These are phyloP conservation scores for Pimpla rufipes DNA, from an alignment of 2,888 invertebrate species.

Conservation along the genomic window DNA sequence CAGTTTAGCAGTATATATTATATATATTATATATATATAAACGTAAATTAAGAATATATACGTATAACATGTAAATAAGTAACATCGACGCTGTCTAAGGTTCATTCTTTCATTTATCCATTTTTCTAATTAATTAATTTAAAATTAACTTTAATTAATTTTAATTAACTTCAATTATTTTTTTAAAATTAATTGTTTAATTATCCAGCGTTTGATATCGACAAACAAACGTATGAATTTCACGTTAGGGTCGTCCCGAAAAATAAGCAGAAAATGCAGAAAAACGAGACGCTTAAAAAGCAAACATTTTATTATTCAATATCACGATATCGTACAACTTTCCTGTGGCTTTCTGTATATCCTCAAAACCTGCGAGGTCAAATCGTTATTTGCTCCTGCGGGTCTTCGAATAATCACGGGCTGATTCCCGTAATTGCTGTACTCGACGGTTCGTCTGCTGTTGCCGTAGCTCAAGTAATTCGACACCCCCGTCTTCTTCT, in stretches of 20 bases:
- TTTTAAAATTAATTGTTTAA: constrained; percentile 30
- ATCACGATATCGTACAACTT: constrained; percentile 77
- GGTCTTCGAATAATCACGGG: constrained; percentile 79
- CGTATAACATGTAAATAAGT: constrained; percentile 55
- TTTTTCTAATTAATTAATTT: constrained; percentile 26
- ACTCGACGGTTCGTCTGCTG: constrained; percentile 82
- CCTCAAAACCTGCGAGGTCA: constrained; percentile 72
- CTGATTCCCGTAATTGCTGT: constrained; percentile 83
- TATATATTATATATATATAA: constrained; percentile 42
- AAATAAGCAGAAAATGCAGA: neutral
- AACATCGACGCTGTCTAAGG: constrained; percentile 40
- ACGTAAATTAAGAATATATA: constrained; percentile 41
- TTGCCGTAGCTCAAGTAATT: constrained; percentile 81
- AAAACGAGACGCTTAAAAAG: neutral
- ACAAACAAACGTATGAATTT: constrained; percentile 27
- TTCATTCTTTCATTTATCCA: constrained; percentile 34
- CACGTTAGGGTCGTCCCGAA: neutral
- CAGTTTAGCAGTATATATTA: constrained; percentile 18
- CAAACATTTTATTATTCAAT: constrained; percentile 19
- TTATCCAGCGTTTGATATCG: neutral
- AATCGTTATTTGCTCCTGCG: constrained; percentile 44
- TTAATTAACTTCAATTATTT: constrained; percentile 26
- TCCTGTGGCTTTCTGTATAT: constrained; percentile 78
- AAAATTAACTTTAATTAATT: too few relatives aligned
- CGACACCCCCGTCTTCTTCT: constrained; percentile 72